Conservation (phyloP, 2,797 vertebrate species). For the Pogoniulus pusillus region DNA sequence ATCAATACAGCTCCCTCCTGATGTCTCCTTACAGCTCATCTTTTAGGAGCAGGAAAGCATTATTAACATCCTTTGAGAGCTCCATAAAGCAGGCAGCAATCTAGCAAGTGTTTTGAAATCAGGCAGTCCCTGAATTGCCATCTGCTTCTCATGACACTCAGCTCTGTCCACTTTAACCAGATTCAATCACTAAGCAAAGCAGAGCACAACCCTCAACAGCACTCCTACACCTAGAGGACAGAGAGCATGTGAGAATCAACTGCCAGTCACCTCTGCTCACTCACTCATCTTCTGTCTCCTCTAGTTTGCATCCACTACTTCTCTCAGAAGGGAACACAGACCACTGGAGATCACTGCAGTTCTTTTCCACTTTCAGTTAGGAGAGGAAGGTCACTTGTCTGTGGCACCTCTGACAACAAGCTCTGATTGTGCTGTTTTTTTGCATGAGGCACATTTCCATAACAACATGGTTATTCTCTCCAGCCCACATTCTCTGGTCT, state of each 20-base stretch:
- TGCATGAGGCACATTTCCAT: background rate
- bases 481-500: background rate
- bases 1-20: background rate
- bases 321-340: background rate
- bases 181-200: background rate
- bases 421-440: background rate
- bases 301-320: background rate
- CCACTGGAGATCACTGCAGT: background rate
- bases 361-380: background rate
- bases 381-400: background rate
- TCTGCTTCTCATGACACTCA: background rate
- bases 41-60: conserved; percentile 5
- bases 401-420: background rate
- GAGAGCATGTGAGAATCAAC: background rate
- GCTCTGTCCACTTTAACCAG: background rate
- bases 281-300: background rate
- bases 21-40: background rate
- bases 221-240: background rate
- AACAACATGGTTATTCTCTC: background rate
- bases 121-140: background rate
- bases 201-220: background rate
- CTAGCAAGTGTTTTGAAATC: background rate
- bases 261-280: background rate
- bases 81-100: background rate
- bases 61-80: conserved; percentile 34